phyloP scores from a whole-genome alignment of 2,888 invertebrate genomes.

The Polydrusus cervinus region DNA sequence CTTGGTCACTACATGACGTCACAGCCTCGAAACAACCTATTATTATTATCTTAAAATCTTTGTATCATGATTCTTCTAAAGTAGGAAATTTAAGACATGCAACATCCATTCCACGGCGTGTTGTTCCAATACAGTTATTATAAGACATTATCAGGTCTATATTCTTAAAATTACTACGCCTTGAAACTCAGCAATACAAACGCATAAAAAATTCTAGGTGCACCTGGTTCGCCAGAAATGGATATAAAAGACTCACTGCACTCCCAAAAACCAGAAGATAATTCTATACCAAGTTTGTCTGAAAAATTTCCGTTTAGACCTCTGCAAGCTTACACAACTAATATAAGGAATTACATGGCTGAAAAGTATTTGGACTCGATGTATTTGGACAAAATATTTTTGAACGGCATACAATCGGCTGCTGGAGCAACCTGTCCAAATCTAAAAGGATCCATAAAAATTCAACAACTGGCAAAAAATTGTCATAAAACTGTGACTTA shows the following conservation, averaged over 20 bases:
- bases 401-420: constrained; percentile 65
- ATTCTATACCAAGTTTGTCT: constrained; percentile 61
- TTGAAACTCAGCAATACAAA: too few relatives aligned
- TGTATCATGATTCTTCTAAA: too few relatives aligned
- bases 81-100: too few relatives aligned
- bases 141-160: too few relatives aligned
- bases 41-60: too few relatives aligned
- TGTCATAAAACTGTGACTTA: constrained; percentile 66
- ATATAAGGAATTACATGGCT: constrained; percentile 69
- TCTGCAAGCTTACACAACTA: constrained; percentile 67
- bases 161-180: too few relatives aligned
- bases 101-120: too few relatives aligned
- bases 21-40: too few relatives aligned
- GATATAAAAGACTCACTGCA: constrained; percentile 63
- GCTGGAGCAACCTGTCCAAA: constrained; percentile 68
- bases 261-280: constrained; percentile 61
- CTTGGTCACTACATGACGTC: too few relatives aligned
- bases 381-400: constrained; percentile 70
- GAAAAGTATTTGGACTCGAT: constrained; percentile 70
- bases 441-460: constrained; percentile 55
- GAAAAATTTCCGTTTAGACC: constrained; percentile 65
- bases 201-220: constrained; percentile 7
- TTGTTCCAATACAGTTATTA: too few relatives aligned
- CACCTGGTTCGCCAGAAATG: neutral
- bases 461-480: constrained; percentile 60